Base-by-base conservation (phyloP, 1,140 invertebrate genomes). In the Drosophila eugracilis region DNA sequence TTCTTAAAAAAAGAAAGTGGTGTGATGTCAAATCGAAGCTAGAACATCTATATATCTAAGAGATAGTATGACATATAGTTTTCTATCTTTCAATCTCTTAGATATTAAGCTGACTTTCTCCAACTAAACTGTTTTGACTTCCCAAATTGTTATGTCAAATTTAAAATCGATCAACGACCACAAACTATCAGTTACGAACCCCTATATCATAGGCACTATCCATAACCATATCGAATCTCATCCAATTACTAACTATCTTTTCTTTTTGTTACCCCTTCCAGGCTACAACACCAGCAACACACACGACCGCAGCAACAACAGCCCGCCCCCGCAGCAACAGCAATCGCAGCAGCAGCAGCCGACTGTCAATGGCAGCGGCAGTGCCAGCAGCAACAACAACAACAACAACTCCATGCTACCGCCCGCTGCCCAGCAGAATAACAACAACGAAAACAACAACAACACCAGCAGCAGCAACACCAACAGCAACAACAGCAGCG, bases 241-340 rank as follows among this genome's bases (percentile, higher is more conserved):
- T 65, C 21, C 22, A 55, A 45, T 30, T 52, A 14, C 17, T 17
- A 3, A 28, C 9, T 7, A 5, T 36, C 3, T 3, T 15, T 12
- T 50, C 17, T 9, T 3, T 15, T 12, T 50, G 14, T 9, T 21
- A 17, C 48, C 39, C 14, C 30, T 47, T 62, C 24, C 55, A 86
- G 81, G 83, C 70, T 86, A 86, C 66, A 81, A 47, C 44, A 47
- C 44, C 69, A 81, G 52, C 57, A 76, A 72, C 39, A 55, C 83
- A 42, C 83, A 88, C 41, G 81, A 86, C 52, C 81, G 78, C 55
- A 76, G 34, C 47, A 77, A 76, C 63, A 86, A 41, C 57, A 88
- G 73, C 74, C 81, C 83, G 55, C 78, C 83, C 69, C 81, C 78
- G 44, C 83, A 86, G 37, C 74, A 79, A 14, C 78, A 71, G n/a